Evolutionary conservation across 2,113 vertebrate genomes (phyloP), one percentile per base, ranked within the genome.

Genomic region (Chaetura pelagica): DNA sequence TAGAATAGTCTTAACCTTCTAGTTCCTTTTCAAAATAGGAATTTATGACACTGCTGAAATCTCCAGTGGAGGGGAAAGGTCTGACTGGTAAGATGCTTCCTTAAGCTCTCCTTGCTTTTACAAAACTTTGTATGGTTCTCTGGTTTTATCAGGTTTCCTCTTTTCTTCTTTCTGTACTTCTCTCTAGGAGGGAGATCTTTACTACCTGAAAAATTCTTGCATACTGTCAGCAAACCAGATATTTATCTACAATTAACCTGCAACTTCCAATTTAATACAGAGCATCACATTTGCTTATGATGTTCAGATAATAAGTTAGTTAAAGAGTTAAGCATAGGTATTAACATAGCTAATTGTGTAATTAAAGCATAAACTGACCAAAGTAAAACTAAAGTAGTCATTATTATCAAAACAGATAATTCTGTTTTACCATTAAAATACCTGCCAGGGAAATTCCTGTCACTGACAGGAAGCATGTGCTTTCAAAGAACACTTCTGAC

Each of bases 21-120:
- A 9, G 3, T 38, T 91, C 5, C 3, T 12, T 73, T 76, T 64
- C 8, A 48, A 51, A n/a, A 40, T 5, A 18, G 19, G 29, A 64
- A 55, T 58, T 0, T 1, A 15, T 58, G n/a, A 7, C 30, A 9
- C 3, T 38, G 8, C 7, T 64, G 32, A 24, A 69, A 93, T 61
- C 7, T 18, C 15, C 23, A 24, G 7, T 8, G 27, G 14, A 69
- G 4, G 6, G 21, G 35, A 29, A 18, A n/a, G 12, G 1, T 2
- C 15, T 21, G 10, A 27, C 30, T 24, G 9, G 9, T 38, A 58
- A 80, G 26, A 21, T 62, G 22, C 2, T 76, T 66, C 38, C 78
- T 5, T 34, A 42, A 82, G 24, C 15, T 44, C 9, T 35, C 12
- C 27, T 87, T 49, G 16, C 7, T 68, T 75, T 38, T 26, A 26